Base-by-base conservation (phyloP, 1,140 invertebrate genomes). In the Ostrea denselamellosa region DNA sequence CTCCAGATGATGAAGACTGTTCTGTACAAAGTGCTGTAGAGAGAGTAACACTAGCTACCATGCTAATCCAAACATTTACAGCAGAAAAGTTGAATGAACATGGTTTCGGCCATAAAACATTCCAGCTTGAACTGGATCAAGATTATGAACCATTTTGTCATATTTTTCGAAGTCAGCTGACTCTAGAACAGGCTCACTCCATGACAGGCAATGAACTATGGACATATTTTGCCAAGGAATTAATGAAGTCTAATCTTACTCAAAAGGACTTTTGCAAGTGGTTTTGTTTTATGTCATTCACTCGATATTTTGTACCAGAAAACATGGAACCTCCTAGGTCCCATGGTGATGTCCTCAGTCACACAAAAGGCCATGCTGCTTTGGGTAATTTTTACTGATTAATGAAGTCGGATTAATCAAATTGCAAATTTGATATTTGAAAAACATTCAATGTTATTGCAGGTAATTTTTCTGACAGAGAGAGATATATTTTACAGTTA, bases 261-360 rank as follows among this genome's bases (percentile, higher is more conserved):
- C 96, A 95, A 92, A 96, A 95, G 93, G 96, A 95, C 93, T 96
- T 96, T 88, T 96, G 96, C 93, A 99, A 98, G 94, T 98, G 97
- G 95, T 96, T 98, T 82, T 98, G 97, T 0, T 98, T 99, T 93
- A 95, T 99, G 83, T 97, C 97, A 0, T 98, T 97, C 93, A 98
- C 98, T 0, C 95, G 96, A 89, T 98, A 97, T 94, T 95, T 96
- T 90, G 97, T 97, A 2, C 95, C 95, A 7, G 96, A 89, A 93
- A 92, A 91, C 88, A 89, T 89, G 92, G 22, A 92, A 91, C 86
- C 90, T 62, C 94, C 95, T 28, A 93, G 93, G 84, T 97, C 96
- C 17, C 97, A 98, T 93, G 96, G 97, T 85, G 97, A 97, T 91
- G 96, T 97, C 53, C 94, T 98, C 34, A 92, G 91, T 52, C 96